Percentiles rank a stretch among this genome's conserved stretches.
phyloP scores from a whole-genome alignment of 2,888 invertebrate species.

The Leucozona laternaria region DNA sequence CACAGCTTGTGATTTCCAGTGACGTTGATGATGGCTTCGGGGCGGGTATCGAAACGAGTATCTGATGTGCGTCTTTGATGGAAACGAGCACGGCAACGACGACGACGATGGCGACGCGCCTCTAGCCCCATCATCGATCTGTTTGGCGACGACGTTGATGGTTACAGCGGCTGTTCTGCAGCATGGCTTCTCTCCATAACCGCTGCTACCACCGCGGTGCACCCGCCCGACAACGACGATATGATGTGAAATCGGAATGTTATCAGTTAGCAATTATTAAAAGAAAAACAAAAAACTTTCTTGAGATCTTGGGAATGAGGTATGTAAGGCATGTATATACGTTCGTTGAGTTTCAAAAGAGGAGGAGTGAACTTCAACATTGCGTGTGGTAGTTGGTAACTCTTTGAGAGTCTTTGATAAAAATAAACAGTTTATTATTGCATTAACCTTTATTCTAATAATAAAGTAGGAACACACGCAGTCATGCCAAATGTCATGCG shows the following conservation, averaged over 20 bases:
- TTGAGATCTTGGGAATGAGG: conserved; percentile 55
- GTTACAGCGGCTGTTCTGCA: conserved; percentile 48
- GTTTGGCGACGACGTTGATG: conserved; percentile 34
- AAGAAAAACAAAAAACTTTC: conserved; percentile 56
- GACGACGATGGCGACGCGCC: conserved; percentile 38
- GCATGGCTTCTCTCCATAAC: conserved; percentile 58
- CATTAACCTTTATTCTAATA: conserved; percentile 27
- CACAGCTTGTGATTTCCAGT: conserved; percentile 47
- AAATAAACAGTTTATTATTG: conserved; percentile 50
- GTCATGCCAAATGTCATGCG: not conserved
- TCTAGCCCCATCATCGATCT: conserved; percentile 61
- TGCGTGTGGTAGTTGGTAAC: conserved; percentile 28
- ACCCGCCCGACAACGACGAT: not conserved
- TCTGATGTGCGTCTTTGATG: conserved; percentile 42
- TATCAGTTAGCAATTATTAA: conserved; percentile 63
- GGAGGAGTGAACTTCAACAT: conserved; percentile 16
- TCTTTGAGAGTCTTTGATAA: conserved; percentile 7
- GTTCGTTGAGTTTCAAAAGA: conserved; percentile 20
- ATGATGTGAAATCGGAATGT: conserved; percentile 73
- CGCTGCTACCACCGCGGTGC: not conserved
- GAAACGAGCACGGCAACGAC: conserved; percentile 51
- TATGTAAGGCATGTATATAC: conserved; percentile 45
- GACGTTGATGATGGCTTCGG: conserved; percentile 15
- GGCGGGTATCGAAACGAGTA: conserved; percentile 6
- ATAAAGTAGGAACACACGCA: conserved; percentile 12